Percentiles rank a stretch among this genome's conserved stretches.
phyloP scores from a whole-genome alignment of 2,797 vertebrate genomes.

The Muraenolepis orangiensis region DNA sequence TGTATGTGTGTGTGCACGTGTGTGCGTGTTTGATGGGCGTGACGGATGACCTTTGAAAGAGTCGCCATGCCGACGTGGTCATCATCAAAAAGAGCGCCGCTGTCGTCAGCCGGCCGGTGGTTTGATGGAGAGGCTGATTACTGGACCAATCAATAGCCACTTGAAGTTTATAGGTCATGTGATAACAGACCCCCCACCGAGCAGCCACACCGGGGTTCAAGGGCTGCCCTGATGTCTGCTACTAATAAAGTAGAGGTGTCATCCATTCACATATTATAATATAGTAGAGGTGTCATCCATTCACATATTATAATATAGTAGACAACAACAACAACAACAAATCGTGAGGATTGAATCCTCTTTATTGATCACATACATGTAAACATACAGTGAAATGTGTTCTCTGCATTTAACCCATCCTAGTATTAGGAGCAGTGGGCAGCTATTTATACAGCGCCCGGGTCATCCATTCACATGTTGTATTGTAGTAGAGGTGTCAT shows the following conservation, averaged over 20 bases:
- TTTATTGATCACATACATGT: no score
- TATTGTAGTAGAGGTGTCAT: no score
- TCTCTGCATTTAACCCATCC: no score
- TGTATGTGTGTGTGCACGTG: background rate
- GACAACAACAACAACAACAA: no score
- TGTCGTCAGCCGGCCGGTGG: background rate
- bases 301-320: no score
- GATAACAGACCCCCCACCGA: background rate
- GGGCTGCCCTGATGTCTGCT: background rate
- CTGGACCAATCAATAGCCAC: slow-evolving; percentile 24
- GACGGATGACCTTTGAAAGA: slow-evolving; percentile 33
- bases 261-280: background rate
- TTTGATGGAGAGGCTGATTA: slow-evolving; percentile 31
- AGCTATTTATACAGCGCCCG: no score
- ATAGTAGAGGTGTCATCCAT: no score
- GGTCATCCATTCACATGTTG: no score
- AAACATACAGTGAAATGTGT: no score
- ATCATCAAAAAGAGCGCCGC: slow-evolving; percentile 10
- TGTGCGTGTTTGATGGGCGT: background rate
- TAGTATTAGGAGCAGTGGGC: no score
- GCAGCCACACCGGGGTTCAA: background rate
- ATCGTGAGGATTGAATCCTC: no score
- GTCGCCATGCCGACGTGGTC: slow-evolving; percentile 20
- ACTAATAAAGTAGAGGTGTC: background rate
- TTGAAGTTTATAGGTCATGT: slow-evolving; percentile 12